A percentile compares a stretch with the other conserved stretches of the same genome.
These are phyloP conservation scores for Drosophila koepferae DNA, from an alignment of 2,888 invertebrate genomes.

Conservation along the genomic window DNA sequence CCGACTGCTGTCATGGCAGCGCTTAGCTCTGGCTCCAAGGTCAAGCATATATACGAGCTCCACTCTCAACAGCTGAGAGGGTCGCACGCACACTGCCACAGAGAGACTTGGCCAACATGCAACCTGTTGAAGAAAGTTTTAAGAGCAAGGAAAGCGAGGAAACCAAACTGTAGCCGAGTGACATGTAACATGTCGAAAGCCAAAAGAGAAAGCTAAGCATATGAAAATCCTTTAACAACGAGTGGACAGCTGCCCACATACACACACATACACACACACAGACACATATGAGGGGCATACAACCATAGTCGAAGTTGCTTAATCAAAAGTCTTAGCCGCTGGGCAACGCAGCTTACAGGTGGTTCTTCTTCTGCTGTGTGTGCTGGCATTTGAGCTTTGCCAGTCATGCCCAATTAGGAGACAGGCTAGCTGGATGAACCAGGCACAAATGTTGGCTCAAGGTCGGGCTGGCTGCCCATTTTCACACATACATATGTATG, in stretches of 20 bases:
- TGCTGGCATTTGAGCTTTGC: conserved; percentile 5
- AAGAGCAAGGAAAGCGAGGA: conserved; percentile 45
- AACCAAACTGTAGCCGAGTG: conserved; percentile 35
- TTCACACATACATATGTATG: not conserved
- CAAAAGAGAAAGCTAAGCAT: conserved; percentile 66
- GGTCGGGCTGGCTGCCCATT: conserved; percentile 11
- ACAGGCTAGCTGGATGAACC: not conserved
- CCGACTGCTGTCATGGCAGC: conserved; percentile 68
- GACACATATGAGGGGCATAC: conserved; percentile 15
- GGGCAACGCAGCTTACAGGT: conserved; percentile 49
- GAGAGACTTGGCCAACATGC: conserved; percentile 27
- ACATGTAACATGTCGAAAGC: conserved; percentile 50
- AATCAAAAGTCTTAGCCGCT: conserved; percentile 22
- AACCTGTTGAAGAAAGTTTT: conserved; percentile 74
- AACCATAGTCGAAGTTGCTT: conserved; percentile 18
- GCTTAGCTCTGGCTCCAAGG: conserved; percentile 60
- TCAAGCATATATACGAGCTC: conserved; percentile 42
- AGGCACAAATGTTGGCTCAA: conserved; percentile 23
- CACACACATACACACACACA: conserved; percentile 12
- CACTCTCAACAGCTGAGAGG: conserved; percentile 35
- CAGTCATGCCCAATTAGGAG: conserved; percentile 7
- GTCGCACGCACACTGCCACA: conserved; percentile 13
- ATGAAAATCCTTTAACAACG: conserved; percentile 56
- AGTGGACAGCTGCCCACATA: conserved; percentile 16
- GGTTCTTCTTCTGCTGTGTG: conserved; percentile 21